Conservation (phyloP, 2,113 vertebrate species). For the Amblyornis subalaris region DNA sequence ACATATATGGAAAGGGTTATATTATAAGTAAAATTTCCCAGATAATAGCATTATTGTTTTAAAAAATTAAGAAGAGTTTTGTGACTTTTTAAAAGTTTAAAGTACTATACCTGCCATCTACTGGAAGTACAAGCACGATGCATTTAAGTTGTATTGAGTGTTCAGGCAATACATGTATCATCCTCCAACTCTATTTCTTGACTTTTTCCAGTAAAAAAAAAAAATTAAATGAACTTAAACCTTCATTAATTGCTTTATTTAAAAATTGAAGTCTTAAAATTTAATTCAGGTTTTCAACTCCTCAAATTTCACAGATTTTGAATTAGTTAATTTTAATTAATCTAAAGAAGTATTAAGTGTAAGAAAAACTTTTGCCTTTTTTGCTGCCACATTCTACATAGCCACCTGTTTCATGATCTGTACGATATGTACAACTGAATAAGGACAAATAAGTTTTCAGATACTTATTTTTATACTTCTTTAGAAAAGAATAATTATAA, state of each 20-base stretch:
- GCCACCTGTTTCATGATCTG: background rate
- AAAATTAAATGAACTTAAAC: background rate
- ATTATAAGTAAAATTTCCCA: constrained; percentile 26
- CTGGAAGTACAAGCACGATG: constrained; percentile 68
- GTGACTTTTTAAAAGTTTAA: constrained; percentile 37
- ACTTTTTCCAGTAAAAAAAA: background rate
- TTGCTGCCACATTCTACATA: background rate
- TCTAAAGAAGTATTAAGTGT: background rate
- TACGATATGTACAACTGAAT: background rate
- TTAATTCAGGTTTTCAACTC: background rate
- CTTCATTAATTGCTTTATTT: background rate
- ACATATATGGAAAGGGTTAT: constrained; percentile 1
- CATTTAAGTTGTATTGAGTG: constrained; percentile 35
- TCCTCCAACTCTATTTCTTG: background rate
- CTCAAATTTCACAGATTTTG: background rate
- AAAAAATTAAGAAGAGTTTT: background rate
- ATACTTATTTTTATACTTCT: background rate
- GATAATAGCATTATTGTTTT: background rate
- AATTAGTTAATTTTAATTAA: background rate
- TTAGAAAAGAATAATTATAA: background rate
- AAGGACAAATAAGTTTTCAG: background rate
- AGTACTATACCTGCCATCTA: constrained; percentile 79
- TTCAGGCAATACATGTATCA: background rate
- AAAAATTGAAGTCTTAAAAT: background rate
- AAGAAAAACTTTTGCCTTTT: background rate